Conservation (phyloP, 1,140 invertebrate species). For the Lepidurus apus region DNA sequence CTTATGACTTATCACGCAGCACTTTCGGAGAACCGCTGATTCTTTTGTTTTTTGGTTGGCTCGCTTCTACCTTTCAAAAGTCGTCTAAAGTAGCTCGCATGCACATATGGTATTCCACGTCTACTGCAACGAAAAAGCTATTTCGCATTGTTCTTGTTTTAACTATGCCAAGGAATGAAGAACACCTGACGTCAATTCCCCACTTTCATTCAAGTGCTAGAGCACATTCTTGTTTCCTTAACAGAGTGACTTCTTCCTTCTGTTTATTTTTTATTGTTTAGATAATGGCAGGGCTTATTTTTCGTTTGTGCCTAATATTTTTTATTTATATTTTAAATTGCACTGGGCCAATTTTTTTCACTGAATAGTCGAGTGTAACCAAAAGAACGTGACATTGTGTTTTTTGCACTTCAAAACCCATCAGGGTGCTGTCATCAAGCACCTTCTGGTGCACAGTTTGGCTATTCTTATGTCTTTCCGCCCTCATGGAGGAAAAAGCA, state of each 20-base stretch:
- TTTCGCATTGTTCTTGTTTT: background rate
- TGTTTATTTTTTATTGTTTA: background rate
- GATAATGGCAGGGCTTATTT: background rate
- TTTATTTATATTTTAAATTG: background rate
- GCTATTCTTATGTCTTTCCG: background rate
- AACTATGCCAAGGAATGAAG: background rate
- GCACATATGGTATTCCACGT: background rate
- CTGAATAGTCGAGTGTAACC: background rate
- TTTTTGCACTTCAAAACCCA: constrained; percentile 5
- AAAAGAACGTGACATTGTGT: background rate
- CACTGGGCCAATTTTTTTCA: background rate
- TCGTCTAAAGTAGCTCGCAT: too few relatives aligned
- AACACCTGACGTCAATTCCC: background rate
- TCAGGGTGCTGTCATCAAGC: background rate
- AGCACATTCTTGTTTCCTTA: background rate
- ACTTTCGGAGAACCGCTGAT: too few relatives aligned
- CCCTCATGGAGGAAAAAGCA: background rate
- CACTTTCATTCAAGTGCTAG: background rate
- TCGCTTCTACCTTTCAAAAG: too few relatives aligned
- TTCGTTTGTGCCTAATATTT: background rate
- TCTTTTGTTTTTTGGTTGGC: too few relatives aligned
- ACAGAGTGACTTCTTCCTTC: background rate
- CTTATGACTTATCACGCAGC: too few relatives aligned
- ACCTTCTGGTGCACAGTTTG: background rate
- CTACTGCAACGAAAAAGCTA: background rate